Evolutionary conservation across 2,888 invertebrate species (phyloP).

Genomic region (Acronicta leporina): DNA sequence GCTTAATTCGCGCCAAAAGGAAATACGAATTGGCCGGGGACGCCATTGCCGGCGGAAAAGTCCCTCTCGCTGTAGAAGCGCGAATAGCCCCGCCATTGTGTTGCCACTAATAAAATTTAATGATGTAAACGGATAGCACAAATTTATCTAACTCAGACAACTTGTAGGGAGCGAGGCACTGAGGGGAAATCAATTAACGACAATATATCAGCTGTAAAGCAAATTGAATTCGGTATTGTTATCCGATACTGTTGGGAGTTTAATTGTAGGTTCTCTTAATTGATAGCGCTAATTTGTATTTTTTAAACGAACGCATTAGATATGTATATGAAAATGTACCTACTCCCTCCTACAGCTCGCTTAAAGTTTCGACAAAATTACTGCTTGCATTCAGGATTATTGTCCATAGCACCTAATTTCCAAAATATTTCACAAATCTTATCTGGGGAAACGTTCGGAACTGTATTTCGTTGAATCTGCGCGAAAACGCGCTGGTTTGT

Average conservation of each 20-base stretch:
- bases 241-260: slow-evolving; percentile 73
- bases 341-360: too few relatives aligned
- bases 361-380: too few relatives aligned
- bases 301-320: slow-evolving; percentile 23
- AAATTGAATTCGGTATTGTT: slow-evolving; percentile 72
- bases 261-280: slow-evolving; percentile 39
- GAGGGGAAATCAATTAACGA: slow-evolving; percentile 85
- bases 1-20: slow-evolving; percentile 87
- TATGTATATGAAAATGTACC: too few relatives aligned
- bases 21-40: slow-evolving; percentile 83
- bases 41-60: slow-evolving; percentile 77
- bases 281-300: slow-evolving; percentile 30
- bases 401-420: too few relatives aligned
- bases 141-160: slow-evolving; percentile 83
- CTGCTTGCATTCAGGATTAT: too few relatives aligned
- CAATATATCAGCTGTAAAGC: slow-evolving; percentile 77
- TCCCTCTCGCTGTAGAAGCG: slow-evolving; percentile 76
- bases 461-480: too few relatives aligned
- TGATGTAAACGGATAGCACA: slow-evolving; percentile 88
- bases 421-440: too few relatives aligned
- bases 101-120: slow-evolving; percentile 88
- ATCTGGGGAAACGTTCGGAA: too few relatives aligned
- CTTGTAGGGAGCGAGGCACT: slow-evolving; percentile 72
- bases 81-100: slow-evolving; percentile 79
- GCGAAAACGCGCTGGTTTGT: too few relatives aligned